Conservation (phyloP, 2,113 vertebrate species). For the Haemorhous mexicanus region DNA sequence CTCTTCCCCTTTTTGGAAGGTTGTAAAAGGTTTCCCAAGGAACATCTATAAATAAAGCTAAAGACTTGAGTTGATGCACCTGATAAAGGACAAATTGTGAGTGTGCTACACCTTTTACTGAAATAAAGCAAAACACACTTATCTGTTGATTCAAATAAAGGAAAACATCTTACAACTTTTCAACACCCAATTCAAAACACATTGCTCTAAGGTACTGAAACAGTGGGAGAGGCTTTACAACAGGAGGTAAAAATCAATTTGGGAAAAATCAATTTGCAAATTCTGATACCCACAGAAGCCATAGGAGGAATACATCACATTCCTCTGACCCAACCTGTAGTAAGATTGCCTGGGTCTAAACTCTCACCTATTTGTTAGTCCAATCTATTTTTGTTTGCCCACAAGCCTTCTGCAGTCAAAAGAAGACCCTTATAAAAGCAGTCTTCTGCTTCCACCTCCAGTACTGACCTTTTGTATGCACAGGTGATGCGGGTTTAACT, state of each 20-base stretch:
- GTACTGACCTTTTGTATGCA: background rate
- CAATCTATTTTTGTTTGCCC: background rate
- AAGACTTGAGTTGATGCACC: background rate
- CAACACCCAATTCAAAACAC: background rate
- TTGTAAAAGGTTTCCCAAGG: background rate
- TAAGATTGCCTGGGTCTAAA: background rate
- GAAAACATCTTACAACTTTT: background rate
- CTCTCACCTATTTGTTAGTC: background rate
- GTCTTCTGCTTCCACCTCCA: background rate
- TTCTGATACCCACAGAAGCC: background rate
- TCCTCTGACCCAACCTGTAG: background rate
- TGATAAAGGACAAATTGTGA: background rate
- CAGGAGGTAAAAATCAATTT: background rate
- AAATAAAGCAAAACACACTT: background rate
- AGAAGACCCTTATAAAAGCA: background rate
- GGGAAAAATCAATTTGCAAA: background rate
- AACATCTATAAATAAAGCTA: background rate
- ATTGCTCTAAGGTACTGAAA: background rate
- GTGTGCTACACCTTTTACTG: rapidly evolving
- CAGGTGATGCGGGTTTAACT: background rate
- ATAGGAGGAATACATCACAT: background rate
- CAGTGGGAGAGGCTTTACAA: background rate
- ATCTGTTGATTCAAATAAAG: background rate
- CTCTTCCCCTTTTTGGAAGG: background rate
- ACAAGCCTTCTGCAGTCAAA: background rate